Conservation (phyloP, 2,888 invertebrate genomes). For the Melitaea athalia region DNA sequence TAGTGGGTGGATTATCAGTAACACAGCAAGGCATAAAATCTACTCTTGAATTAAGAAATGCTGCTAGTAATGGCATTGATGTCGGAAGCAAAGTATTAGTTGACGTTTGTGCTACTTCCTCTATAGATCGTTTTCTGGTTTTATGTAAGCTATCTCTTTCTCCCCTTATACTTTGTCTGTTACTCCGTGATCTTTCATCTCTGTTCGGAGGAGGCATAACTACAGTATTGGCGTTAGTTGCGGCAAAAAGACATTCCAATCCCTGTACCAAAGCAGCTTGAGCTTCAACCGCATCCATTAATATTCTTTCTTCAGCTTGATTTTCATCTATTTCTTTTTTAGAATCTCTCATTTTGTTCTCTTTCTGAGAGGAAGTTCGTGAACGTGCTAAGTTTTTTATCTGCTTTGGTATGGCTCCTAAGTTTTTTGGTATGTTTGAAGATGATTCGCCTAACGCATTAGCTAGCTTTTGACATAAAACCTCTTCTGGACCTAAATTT, state of each 20-base stretch:
- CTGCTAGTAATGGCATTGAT: constrained; percentile 84
- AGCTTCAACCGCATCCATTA: constrained; percentile 78
- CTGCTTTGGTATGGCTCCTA: constrained; percentile 88
- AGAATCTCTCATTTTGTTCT: constrained; percentile 78
- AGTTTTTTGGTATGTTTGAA: constrained; percentile 82
- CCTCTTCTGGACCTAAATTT: constrained; percentile 56
- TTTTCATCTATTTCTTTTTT: constrained; percentile 74
- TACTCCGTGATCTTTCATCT: constrained; percentile 66
- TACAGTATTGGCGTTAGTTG: constrained; percentile 76
- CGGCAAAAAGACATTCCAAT: constrained; percentile 76
- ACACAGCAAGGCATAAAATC: constrained; percentile 78
- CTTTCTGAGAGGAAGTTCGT: constrained; percentile 82
- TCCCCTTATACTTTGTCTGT: constrained; percentile 69
- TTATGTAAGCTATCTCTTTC: constrained; percentile 73
- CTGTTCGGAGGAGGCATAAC: constrained; percentile 74
- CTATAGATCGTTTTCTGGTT: constrained; percentile 79
- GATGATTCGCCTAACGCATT: constrained; percentile 72
- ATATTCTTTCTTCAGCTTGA: constrained; percentile 68
- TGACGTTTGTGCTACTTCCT: constrained; percentile 84
- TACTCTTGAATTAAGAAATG: constrained; percentile 83
- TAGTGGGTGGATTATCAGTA: constrained; percentile 59
- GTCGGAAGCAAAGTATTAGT: constrained; percentile 85
- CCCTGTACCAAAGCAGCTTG: constrained; percentile 82
- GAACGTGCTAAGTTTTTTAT: constrained; percentile 80
- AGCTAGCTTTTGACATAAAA: constrained; percentile 60